Base-by-base conservation (phyloP, 2,113 vertebrate genomes). In the Lynx canadensis region DNA sequence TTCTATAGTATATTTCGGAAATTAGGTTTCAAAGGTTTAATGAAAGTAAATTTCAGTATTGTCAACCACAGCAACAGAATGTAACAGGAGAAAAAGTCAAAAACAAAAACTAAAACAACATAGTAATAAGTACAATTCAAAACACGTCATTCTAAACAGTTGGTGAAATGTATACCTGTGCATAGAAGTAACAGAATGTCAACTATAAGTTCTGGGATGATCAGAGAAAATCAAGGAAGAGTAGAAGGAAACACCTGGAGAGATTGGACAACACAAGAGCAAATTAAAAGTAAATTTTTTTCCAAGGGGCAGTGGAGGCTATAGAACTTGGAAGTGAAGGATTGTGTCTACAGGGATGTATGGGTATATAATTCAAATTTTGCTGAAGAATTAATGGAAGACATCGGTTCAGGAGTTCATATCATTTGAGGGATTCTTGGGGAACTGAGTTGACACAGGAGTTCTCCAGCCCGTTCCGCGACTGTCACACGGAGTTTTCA, bases 1-100 rank as follows among this genome's bases (percentile, higher is more conserved):
- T 94, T 97, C 84, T 65, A 74, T 1, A 65, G 36, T 82, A 5
- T 82, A 95, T 85, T 98, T 95, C 57, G 89, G 80, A 97, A 97
- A 95, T 93, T 92, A 96, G 74, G n/a, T 93, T 94, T 94, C 68
- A 41, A 91, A 91, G 29, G 6, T 92, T 95, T 83, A 96, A 89
- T 95, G 60, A 97, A 96, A 79, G 71, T 41, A 95, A 91, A 93
- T 97, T 91, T 84, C 50, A 80, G n/a, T 71, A 84, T 73, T 91
- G 21, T 33, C 16, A 38, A 78, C 60, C 52, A 10, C n/a, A 86
- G 21, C 57, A 91, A 79, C 23, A 68, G 7, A 91, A 23, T n/a
- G 36, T 63, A 85, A 90, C 7, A 36, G 79, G 71, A 38, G 7
- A 94, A 93, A 87, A 81, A 92, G 57, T 52, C 90, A 66, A 81